phyloP scores from a whole-genome alignment of 2,797 vertebrate species.

The Sebastes baramenuke region DNA sequence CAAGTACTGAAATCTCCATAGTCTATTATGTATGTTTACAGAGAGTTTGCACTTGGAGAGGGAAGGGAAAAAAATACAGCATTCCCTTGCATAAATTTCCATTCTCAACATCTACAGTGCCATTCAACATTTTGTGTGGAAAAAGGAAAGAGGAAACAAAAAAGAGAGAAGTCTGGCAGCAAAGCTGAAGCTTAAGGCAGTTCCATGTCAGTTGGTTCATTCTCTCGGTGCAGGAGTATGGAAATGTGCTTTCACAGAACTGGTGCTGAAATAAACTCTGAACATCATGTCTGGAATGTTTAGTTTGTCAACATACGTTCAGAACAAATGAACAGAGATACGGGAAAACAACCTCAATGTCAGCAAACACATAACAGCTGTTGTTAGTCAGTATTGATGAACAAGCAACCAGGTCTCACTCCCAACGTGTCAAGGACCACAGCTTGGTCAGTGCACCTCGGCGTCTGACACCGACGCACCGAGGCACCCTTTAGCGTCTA shows the following conservation, averaged over 20 bases:
- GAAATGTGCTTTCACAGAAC: slow-evolving; percentile 53
- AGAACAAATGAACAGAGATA: slow-evolving; percentile 19
- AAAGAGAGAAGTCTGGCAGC: slow-evolving; percentile 50
- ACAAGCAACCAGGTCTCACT: neutral
- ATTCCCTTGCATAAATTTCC: slow-evolving; percentile 64
- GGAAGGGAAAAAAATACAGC: slow-evolving; percentile 6
- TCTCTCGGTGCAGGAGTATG: slow-evolving; percentile 30
- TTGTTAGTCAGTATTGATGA: neutral
- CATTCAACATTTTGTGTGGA: slow-evolving; percentile 52
- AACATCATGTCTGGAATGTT: slow-evolving; percentile 37
- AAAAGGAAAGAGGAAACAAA: slow-evolving; percentile 34
- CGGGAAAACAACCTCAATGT: neutral
- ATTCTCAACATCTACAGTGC: slow-evolving; percentile 53
- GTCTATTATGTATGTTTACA: slow-evolving; percentile 63
- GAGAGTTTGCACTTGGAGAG: slow-evolving; percentile 25
- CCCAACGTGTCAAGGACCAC: neutral
- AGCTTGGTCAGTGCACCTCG: neutral
- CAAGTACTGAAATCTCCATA: slow-evolving; percentile 32
- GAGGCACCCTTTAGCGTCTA: no score
- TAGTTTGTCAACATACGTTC: slow-evolving; percentile 31
- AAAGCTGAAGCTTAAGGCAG: slow-evolving; percentile 60
- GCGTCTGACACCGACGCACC: no score
- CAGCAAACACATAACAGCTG: neutral
- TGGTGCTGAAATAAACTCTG: slow-evolving; percentile 24
- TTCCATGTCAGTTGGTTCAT: slow-evolving; percentile 56